Evolutionary conservation across 2,888 invertebrate species (phyloP).

Genomic region (Oxycera nigricornis): DNA sequence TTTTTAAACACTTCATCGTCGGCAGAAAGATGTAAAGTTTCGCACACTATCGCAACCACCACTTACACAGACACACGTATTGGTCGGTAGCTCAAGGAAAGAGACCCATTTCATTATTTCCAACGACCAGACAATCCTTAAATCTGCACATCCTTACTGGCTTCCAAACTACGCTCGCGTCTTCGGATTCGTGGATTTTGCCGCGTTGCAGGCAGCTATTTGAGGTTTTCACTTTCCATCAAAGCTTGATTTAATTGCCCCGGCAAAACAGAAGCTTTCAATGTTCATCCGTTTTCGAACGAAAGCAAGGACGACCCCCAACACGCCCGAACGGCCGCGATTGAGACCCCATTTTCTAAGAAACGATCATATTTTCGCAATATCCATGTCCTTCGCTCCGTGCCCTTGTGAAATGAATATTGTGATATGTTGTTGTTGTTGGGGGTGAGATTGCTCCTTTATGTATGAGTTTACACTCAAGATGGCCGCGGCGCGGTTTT

Average conservation of each 20-base stretch:
- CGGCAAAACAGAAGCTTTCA: too few species aligned
- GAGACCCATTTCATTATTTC: too few species aligned
- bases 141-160: too few species aligned
- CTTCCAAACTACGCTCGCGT: background rate
- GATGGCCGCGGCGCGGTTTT: constrained; percentile 50
- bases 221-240: background rate
- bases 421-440: background rate
- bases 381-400: background rate
- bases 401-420: background rate
- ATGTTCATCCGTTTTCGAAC: too few species aligned
- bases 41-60: constrained; percentile 21
- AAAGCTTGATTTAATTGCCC: background rate
- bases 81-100: background rate
- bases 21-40: constrained; percentile 16
- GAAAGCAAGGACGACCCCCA: too few species aligned
- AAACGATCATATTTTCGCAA: constrained; percentile 6
- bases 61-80: constrained; percentile 17
- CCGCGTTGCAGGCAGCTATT: background rate
- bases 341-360: background rate
- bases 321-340: too few species aligned
- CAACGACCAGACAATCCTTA: too few species aligned
- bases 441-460: background rate
- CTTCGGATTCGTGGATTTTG: background rate
- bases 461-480: constrained; percentile 48
- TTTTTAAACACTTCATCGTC: constrained; percentile 9